Evolutionary conservation across 2,113 vertebrate genomes (phyloP).

Genomic region (Indri indri): DNA sequence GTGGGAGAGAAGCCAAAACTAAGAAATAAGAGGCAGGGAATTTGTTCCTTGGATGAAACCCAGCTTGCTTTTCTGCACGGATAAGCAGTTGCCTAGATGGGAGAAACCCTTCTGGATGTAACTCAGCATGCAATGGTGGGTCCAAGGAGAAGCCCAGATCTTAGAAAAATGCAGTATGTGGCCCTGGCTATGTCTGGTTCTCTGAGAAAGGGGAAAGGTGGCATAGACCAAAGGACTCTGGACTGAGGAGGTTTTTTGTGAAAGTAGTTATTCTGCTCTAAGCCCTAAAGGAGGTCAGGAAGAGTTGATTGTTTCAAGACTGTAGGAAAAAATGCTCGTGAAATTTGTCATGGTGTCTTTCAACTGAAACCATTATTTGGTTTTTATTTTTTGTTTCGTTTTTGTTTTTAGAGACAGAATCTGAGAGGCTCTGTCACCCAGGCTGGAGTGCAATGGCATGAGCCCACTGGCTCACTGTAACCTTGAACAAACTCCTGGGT

Average conservation of each 20-base stretch:
- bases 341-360: neutral
- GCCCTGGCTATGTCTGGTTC: neutral
- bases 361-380: neutral
- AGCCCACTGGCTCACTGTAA: too few species aligned
- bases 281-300: neutral
- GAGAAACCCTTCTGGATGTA: neutral
- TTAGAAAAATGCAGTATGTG: neutral
- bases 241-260: neutral
- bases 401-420: too few species aligned
- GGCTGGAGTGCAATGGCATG: too few species aligned
- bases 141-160: neutral
- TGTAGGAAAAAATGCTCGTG: neutral
- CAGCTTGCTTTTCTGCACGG: neutral
- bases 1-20: neutral
- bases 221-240: neutral
- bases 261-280: neutral
- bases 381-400: too few species aligned
- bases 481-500: too few species aligned
- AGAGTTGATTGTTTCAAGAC: neutral
- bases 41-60: neutral
- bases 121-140: neutral
- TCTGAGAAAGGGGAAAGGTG: neutral
- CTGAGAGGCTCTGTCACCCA: too few species aligned
- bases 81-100: neutral
- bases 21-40: constrained; percentile 21